Base-by-base conservation (phyloP, 1,140 invertebrate genomes). In the Himalopsyche phryganea region DNA sequence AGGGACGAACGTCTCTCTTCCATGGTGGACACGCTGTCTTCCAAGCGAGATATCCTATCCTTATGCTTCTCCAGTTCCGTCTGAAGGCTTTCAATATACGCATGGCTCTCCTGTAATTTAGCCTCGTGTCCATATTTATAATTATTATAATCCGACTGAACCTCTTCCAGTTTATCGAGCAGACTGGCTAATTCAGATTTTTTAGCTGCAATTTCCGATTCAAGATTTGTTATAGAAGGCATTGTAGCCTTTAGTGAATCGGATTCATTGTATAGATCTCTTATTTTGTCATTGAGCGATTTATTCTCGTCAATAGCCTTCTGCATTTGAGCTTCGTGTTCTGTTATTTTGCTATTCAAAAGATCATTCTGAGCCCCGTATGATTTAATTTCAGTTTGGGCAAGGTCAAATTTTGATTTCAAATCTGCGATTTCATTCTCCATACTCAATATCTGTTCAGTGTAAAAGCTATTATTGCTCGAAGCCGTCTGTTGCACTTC, bases 81-180 rank as follows among this genome's bases (percentile, higher is more conserved):
- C 63, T 90, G 84, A 40, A 89, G 73, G 47, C 80, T 84, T 69
- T 90, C 87, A 40, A 89, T 84, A 60, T 86, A 85, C 7, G 85
- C 77, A 64, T 89, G 85, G 46, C 85, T 71, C 69, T 90, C 85
- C 67, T 88, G 83, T 15, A 90, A 67, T 71, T 88, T 89, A 3
- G 82, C 82, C 48, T 85, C 73, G 69, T 78, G 69, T 2, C 72
- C 73, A 69, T 67, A 72, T 53, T 71, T 69, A 45, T 70, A 61
- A 63, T 75, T 71, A 38, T 55, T 70, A 47, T 72, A 65, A 50
- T 66, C 66, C 63, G 71, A 66, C 38, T 72, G 68, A 9, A 71
- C 49, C 50, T 66, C 63, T 55, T 74, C 71, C 44, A 76, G 49
- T 65, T 71, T 67, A 53, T 62, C 66, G 42, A 68, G 52, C 23